These are phyloP conservation scores for Hydra vulgaris DNA, from an alignment of 30 jellyfish, hydroid and myxozoan genomes.

Conservation along the genomic window DNA sequence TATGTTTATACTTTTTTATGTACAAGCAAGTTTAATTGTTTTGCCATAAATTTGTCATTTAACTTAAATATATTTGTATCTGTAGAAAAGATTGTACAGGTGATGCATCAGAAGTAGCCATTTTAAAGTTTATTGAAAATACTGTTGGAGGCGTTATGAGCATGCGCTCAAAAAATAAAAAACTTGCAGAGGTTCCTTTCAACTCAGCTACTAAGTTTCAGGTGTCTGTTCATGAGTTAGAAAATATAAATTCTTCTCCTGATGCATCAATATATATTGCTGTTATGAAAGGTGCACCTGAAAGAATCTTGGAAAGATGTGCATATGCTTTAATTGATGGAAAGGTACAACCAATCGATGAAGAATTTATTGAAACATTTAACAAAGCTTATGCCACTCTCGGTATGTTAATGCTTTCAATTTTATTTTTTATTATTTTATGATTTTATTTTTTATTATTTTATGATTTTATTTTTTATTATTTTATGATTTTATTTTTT, in stretches of 20 bases:
- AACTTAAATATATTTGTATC: too few species aligned
- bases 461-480: too few species aligned
- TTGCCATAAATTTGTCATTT: too few species aligned
- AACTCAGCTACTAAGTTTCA: constrained; percentile 95
- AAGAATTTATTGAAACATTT: constrained; percentile 61
- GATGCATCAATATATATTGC: too few species aligned
- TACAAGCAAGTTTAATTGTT: too few species aligned
- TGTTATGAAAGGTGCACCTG: constrained; percentile 99
- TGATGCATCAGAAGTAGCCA: constrained; percentile 99
- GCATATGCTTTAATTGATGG: constrained; percentile 64
- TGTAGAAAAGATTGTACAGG: constrained; percentile 88
- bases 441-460: too few species aligned
- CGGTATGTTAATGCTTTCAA: constrained; percentile 3
- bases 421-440: neutral
- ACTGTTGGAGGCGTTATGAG: constrained; percentile 60
- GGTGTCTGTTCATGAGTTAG: constrained; percentile 94
- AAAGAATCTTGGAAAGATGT: constrained; percentile 92
- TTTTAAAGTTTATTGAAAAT: constrained; percentile 71
- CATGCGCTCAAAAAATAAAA: constrained; percentile 65
- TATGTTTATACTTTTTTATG: too few species aligned
- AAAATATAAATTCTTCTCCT: constrained; percentile 51
- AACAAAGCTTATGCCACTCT: constrained; percentile 80
- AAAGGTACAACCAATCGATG: constrained; percentile 69
- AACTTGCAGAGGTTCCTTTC: constrained; percentile 94
- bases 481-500: too few species aligned